Evolutionary conservation across 2,888 invertebrate genomes (phyloP).

Genomic region (Gisinianus flammeolus): DNA sequence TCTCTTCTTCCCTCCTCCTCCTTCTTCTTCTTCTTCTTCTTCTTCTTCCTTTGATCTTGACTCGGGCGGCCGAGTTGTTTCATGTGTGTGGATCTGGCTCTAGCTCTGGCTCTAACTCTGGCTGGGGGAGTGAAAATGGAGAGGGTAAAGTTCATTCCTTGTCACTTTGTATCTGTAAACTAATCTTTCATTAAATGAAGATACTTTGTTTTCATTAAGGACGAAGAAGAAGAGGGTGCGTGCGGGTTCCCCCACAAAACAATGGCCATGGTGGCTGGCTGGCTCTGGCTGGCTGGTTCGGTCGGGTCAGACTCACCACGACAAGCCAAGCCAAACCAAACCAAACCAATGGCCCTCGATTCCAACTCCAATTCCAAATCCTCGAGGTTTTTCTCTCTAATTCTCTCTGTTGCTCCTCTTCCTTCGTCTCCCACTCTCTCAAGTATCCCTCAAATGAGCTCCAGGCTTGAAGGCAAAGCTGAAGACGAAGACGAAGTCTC

Average conservation of each 20-base stretch:
- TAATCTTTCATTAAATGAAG: constrained; percentile 42
- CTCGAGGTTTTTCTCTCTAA: too few relatives aligned
- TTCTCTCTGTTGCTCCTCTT: too few relatives aligned
- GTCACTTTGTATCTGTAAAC: constrained; percentile 35
- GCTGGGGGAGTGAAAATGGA: too few relatives aligned
- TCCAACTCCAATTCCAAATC: too few relatives aligned
- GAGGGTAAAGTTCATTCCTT: constrained; percentile 28
- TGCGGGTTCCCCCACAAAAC: too few relatives aligned
- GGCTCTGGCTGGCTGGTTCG: background rate
- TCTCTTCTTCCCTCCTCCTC: constrained; percentile 1
- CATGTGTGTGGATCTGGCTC: too few relatives aligned
- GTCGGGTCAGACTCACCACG: background rate
- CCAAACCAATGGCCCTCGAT: too few relatives aligned
- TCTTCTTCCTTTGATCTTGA: background rate
- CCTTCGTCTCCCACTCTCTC: background rate
- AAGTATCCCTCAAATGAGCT: background rate
- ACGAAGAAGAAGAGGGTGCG: background rate
- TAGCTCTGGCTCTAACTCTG: background rate
- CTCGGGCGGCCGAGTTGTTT: too few relatives aligned
- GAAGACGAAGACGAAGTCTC: background rate
- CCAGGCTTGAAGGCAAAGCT: too few relatives aligned
- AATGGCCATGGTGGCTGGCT: too few relatives aligned
- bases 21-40: too few relatives aligned
- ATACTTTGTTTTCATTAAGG: constrained; percentile 41
- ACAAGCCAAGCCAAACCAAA: too few relatives aligned